Conservation (phyloP, 2,888 invertebrate species). For the Scaptomyza parva region DNA sequence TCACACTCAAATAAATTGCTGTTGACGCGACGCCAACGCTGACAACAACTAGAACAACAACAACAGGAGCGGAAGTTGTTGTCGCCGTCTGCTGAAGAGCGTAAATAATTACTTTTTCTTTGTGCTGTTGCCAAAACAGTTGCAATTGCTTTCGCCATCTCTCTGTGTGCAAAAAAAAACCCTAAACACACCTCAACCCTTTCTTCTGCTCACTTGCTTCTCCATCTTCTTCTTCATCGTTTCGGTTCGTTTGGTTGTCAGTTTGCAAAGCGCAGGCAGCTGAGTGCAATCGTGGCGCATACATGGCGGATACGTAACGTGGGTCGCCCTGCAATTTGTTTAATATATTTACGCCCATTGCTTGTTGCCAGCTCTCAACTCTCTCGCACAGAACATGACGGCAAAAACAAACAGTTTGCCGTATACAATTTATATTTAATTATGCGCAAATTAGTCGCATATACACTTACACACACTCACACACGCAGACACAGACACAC, state of each 20-base stretch:
- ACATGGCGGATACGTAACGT: slow-evolving; percentile 72
- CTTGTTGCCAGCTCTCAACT: slow-evolving; percentile 65
- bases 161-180: neutral
- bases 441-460: slow-evolving; percentile 80
- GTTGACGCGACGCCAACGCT: slow-evolving; percentile 74
- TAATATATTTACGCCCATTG: slow-evolving; percentile 80
- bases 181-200: slow-evolving; percentile 4
- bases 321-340: slow-evolving; percentile 69
- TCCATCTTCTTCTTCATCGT: slow-evolving; percentile 14
- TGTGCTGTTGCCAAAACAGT: slow-evolving; percentile 77
- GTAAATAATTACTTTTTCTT: slow-evolving; percentile 81
- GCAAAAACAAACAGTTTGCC: slow-evolving; percentile 69
- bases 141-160: slow-evolving; percentile 63
- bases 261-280: slow-evolving; percentile 48
- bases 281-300: slow-evolving; percentile 53
- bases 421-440: slow-evolving; percentile 82
- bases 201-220: slow-evolving; percentile 1
- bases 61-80: slow-evolving; percentile 52
- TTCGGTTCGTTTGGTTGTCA: slow-evolving; percentile 47
- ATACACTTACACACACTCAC: slow-evolving; percentile 15
- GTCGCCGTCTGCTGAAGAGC: slow-evolving; percentile 74
- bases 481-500: slow-evolving; percentile 8
- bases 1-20: slow-evolving; percentile 81
- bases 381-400: slow-evolving; percentile 27
- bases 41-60: slow-evolving; percentile 22